Evolutionary conservation across 2,797 vertebrate genomes (phyloP), one percentile per base, ranked within the genome.

Genomic region (Spizella passerina): DNA sequence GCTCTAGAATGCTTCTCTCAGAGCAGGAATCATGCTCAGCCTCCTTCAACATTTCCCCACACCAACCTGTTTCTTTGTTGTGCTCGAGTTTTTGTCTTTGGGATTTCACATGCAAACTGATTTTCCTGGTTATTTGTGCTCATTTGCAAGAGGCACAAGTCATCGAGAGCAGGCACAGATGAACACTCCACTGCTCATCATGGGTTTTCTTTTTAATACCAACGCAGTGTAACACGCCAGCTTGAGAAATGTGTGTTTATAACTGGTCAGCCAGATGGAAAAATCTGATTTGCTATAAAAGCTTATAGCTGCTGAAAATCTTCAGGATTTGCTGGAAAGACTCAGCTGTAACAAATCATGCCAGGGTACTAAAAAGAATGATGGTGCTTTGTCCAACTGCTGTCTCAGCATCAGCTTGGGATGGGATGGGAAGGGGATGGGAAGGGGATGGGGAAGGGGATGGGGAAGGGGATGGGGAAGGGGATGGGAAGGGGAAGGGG

Each of bases 251-350:
- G 76, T 36, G 34, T 46, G 83, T 91, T 95, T 87, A 83, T 59
- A 93, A 69, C 76, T 55, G 19, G 82, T 56, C 94, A 90, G 72
- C 49, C 91, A 95, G 93, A 94, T 44, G 79, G 89, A 91, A 91
- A 96, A 83, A 95, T 93, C 87, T 94, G 94, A 94, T 95, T 93
- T 95, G 72, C 63, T 82, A 47, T 94, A 94, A 95, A 95, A 79
- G 80, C 73, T 95, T 90, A 88, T 32, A 87, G 87, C 69, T 91
- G 82, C 69, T 90, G 91, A 91, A 94, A 95, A 88, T 69, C 93
- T 94, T 83, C 47, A 72, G 95, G 93, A 94, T 94, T 95, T 95
- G n/a, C 82, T 94, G 80, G 82, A 78, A 93, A 57, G 86, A 87
- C 43, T 89, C 65, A 50, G 68, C 75, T 77, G 61, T 64, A 92